phyloP scores from a whole-genome alignment of 2,797 vertebrate species.

The Poeciliopsis presidionis region DNA sequence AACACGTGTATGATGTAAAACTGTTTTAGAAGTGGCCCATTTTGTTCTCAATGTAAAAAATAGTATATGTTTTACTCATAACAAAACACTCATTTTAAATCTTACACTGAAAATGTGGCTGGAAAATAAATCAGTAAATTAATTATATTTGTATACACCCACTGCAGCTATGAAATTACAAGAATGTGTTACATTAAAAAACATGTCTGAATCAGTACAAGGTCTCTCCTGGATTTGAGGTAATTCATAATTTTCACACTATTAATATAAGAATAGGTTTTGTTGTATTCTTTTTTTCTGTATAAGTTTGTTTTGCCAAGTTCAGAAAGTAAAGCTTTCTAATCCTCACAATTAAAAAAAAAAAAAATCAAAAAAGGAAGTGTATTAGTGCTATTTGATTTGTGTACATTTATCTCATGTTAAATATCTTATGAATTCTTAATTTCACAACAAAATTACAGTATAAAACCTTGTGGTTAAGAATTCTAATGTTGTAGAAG shows the following conservation, averaged over 20 bases:
- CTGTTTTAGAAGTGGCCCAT: slow-evolving; percentile 15
- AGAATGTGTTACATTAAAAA: not conserved
- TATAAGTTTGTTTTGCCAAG: not conserved
- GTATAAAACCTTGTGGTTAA: not conserved
- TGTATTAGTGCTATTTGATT: not conserved
- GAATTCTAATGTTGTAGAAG: not conserved
- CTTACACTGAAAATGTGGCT: not conserved
- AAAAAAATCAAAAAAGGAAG: not conserved
- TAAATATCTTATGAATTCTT: not conserved
- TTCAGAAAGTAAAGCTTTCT: not conserved
- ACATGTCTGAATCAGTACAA: not conserved
- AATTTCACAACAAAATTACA: not conserved
- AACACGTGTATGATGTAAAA: slow-evolving; percentile 30
- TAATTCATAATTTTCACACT: no score
- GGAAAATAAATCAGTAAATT: not conserved
- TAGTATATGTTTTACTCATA: slow-evolving; percentile 20
- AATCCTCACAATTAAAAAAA: not conserved
- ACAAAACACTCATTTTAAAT: not conserved
- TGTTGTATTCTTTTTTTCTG: not conserved
- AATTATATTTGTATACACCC: not conserved
- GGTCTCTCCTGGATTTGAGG: not conserved
- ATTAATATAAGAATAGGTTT: not conserved
- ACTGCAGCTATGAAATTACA: not conserved
- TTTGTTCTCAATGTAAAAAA: slow-evolving; percentile 5
- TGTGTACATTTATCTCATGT: not conserved